Evolutionary conservation across 2,113 vertebrate species (phyloP).

Genomic region (Ardeotis arabs): DNA sequence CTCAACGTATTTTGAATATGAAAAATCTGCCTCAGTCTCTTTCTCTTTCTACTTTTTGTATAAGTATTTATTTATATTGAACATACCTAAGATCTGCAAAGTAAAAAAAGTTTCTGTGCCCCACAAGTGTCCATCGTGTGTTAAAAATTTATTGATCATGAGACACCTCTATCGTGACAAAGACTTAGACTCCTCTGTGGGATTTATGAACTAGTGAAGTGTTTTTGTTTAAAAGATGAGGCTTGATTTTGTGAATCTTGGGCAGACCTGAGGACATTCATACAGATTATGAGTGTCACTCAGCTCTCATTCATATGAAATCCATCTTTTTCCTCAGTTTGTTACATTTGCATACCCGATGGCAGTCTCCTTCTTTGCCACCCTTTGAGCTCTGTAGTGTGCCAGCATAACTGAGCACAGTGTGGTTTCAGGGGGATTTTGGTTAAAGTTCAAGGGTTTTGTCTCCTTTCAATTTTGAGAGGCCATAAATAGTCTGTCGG

Average conservation of each 20-base stretch:
- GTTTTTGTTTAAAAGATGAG: background rate
- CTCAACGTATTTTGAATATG: background rate
- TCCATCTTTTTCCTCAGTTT: background rate
- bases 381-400: background rate
- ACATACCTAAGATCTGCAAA: background rate
- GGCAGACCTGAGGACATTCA: background rate
- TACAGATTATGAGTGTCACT: background rate
- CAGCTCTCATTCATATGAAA: background rate
- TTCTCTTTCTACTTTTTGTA: background rate
- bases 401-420: background rate
- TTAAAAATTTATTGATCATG: fast-evolving
- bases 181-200: background rate
- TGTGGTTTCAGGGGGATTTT: fast-evolving
- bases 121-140: fast-evolving
- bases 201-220: background rate
- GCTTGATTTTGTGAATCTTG: background rate
- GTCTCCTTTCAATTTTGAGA: background rate
- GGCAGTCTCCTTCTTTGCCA: background rate
- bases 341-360: background rate
- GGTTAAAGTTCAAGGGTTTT: background rate
- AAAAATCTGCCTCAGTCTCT: background rate
- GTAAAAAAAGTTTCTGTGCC: background rate
- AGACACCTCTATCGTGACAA: background rate
- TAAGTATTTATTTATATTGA: background rate
- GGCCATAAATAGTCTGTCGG: background rate